phyloP scores from a whole-genome alignment of 2,797 vertebrate genomes.

The Pangasius larnaudii region DNA sequence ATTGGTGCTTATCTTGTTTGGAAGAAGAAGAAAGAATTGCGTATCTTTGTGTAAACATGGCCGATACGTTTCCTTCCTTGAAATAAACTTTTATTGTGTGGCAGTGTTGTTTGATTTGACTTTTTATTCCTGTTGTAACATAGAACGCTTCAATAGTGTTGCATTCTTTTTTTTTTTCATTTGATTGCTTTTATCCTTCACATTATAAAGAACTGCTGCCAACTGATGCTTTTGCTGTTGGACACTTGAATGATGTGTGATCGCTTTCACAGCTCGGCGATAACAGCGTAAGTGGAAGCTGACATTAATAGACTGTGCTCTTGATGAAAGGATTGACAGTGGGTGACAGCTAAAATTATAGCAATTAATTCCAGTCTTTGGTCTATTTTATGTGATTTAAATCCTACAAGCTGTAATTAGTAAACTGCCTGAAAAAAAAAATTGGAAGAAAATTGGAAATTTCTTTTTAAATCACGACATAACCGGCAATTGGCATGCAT shows the following conservation, averaged over 20 bases:
- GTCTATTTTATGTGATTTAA: neutral
- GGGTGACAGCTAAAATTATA: neutral
- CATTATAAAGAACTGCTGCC: neutral
- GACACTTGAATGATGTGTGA: neutral
- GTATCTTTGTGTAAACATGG: neutral
- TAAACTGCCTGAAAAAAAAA: neutral
- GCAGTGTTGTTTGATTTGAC: neutral
- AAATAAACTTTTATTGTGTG: slow-evolving; percentile 16
- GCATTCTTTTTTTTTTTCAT: neutral
- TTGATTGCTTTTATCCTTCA: neutral
- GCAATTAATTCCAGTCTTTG: neutral
- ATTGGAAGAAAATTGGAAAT: neutral
- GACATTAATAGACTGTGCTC: neutral
- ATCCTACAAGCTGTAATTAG: neutral
- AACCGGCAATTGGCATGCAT: neutral
- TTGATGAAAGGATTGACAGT: neutral
- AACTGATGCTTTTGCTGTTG: neutral
- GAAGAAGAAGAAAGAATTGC: neutral
- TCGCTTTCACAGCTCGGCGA: neutral
- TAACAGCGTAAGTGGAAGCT: neutral
- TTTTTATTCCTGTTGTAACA: neutral
- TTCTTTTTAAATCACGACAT: no score
- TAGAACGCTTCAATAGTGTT: neutral
- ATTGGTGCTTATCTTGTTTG: neutral
- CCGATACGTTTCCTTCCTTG: neutral